phyloP scores from a whole-genome alignment of 2,113 vertebrate genomes.

The Tragelaphus imberbis region DNA sequence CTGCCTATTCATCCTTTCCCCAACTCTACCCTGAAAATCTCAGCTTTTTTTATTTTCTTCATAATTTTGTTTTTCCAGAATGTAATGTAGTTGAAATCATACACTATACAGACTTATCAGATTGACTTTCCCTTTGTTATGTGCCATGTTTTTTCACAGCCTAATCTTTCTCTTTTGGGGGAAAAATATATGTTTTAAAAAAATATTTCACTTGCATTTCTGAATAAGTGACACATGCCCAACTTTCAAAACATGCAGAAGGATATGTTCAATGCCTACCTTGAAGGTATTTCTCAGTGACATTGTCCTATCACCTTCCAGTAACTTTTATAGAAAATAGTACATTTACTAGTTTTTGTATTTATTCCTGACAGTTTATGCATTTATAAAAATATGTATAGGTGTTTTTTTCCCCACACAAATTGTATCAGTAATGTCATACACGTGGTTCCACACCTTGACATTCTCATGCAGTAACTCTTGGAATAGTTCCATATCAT shows the following conservation, averaged over 20 bases:
- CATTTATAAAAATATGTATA: not conserved
- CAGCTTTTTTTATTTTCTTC: not conserved
- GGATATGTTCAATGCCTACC: not conserved
- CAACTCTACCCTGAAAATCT: not conserved
- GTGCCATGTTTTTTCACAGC: not conserved
- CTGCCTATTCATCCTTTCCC: not conserved
- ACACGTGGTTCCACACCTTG: not conserved
- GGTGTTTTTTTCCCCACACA: not conserved
- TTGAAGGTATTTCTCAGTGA: not conserved
- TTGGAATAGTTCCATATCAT: slow-evolving; percentile 36
- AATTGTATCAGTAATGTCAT: not conserved
- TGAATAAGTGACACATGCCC: not conserved
- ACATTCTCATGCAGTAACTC: not conserved
- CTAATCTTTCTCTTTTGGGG: not conserved
- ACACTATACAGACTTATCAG: not conserved
- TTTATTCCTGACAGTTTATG: not conserved
- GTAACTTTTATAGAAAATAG: not conserved
- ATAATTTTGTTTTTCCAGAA: not conserved
- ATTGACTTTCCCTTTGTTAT: not conserved
- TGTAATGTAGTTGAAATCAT: not conserved
- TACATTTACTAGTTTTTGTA: not conserved
- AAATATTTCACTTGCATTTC: not conserved
- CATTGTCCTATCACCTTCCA: not conserved
- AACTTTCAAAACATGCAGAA: not conserved
- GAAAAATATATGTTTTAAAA: not conserved